Base-by-base conservation (phyloP, 2,797 vertebrate species). In the Apogon talboti region DNA sequence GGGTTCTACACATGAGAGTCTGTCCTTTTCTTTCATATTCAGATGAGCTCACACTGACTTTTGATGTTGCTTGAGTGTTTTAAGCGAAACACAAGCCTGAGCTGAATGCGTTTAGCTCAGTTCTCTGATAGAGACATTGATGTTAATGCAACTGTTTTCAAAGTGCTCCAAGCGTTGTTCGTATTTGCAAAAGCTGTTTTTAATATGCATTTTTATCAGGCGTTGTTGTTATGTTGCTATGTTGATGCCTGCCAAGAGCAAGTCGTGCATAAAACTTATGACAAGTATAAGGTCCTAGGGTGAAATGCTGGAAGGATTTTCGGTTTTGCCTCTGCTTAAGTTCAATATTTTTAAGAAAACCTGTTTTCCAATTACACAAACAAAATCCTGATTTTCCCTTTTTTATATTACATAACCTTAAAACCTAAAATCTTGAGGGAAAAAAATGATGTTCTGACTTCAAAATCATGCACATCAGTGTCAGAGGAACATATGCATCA, bases 1-100 rank as follows among this genome's bases (percentile, higher is more conserved):
- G 63, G 11, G 41, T 76, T 66, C 44, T 48, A 55, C 30, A 33
- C 44, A 28, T 62, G 63, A 60, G 54, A 35, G 55, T 42, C 21
- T 67, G 53, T 30, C 46, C 9, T 11, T 59, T 33, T 54, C 7
- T 61, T 78, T 64, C 44, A 53, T 51, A 1, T 55, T 67, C 40
- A 66, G 5, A 56, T 46, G 18, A 24, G 49, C 14, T 61, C 28
- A 7, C 2, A 18, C 16, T 47, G n/a, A 54, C 12, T 60, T 75
- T 57, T 33, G 53, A 21, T 66, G 28, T 51, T 54, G 59, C 46
- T 69, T 38, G 12, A 44, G 56, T 12, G 19, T 7, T 64, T 64
- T 19, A 66, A 74, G 61, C 48, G 14, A 54, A 54, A 49, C 21
- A 37, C 33, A 66, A 56, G 35, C 7, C 11, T 64, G 35, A 15